A percentile compares a stretch with the other conserved stretches of the same genome.
These are phyloP conservation scores for Sicus ferrugineus DNA, from an alignment of 2,888 invertebrate species.

Conservation along the genomic window DNA sequence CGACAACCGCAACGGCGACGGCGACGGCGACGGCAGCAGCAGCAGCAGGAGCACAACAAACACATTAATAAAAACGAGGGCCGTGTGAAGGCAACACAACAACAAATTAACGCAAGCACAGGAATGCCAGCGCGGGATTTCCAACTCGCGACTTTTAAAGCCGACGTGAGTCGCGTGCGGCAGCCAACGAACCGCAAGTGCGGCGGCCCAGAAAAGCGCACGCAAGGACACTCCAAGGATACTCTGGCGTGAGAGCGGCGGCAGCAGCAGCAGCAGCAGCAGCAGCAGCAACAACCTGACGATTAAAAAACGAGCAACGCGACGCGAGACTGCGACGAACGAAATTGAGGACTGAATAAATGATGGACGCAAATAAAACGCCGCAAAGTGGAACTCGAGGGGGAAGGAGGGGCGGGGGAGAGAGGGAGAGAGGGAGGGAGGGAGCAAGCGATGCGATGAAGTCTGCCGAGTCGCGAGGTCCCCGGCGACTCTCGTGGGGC, in stretches of 20 bases:
- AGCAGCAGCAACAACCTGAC: constrained; percentile 32
- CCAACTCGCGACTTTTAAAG: constrained; percentile 33
- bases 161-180: constrained; percentile 27
- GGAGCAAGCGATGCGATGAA: not conserved
- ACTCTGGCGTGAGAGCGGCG: constrained; percentile 50
- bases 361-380: constrained; percentile 59
- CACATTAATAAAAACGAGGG: not conserved
- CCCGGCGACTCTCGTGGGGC: not conserved
- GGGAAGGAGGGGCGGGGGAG: not conserved
- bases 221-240: constrained; percentile 62
- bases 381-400: constrained; percentile 39
- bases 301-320: not conserved
- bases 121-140: constrained; percentile 41
- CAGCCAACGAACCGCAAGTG: constrained; percentile 11
- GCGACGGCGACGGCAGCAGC: constrained; percentile 31
- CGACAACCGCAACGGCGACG: constrained; percentile 25
- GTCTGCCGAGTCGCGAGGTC: not conserved
- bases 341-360: constrained; percentile 60
- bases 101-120: constrained; percentile 39
- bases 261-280: constrained; percentile 34
- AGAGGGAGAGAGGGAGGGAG: not conserved
- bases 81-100: not conserved
- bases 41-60: constrained; percentile 16
- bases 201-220: constrained; percentile 44
- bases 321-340: constrained; percentile 28